A percentile compares a stretch with the other conserved stretches of the same genome.
Evolutionary conservation across 2,113 vertebrate species (phyloP).

Genomic region (Macrotus californicus): DNA sequence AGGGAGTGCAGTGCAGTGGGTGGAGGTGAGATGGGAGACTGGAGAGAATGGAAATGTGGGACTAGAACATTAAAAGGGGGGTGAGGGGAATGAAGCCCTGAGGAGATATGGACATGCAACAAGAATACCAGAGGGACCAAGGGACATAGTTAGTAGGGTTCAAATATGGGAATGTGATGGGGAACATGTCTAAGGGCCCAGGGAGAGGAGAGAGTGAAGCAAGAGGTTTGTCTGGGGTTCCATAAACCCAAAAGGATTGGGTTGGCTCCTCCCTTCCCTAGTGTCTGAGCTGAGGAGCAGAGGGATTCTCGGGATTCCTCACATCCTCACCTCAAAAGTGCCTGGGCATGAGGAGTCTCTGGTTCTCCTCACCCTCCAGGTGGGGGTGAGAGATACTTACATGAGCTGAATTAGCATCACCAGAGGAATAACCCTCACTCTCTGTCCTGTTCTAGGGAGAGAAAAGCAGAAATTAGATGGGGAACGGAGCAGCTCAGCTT

Average conservation of each 20-base stretch:
- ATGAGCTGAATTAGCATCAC: not conserved
- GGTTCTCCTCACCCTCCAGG: not conserved
- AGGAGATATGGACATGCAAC: not conserved
- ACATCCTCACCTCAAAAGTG: not conserved
- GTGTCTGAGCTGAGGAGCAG: not conserved
- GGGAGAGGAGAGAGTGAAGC: not conserved
- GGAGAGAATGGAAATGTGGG: not conserved
- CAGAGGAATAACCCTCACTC: constrained; percentile 1
- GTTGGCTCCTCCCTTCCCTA: not conserved
- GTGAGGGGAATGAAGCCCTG: not conserved
- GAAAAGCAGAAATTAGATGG: not conserved
- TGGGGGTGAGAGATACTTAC: constrained; percentile 17
- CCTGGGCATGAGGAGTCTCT: not conserved
- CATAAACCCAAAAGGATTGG: too few relatives aligned
- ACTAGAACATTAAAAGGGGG: not conserved
- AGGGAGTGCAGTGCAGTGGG: not conserved
- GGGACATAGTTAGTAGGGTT: not conserved
- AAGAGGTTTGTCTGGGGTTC: not conserved
- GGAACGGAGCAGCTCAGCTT: not conserved
- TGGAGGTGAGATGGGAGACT: not conserved
- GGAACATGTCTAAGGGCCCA: not conserved
- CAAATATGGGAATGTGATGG: not conserved
- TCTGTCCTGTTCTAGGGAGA: constrained; percentile 51
- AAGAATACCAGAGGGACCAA: not conserved
- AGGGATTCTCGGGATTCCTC: not conserved